These are phyloP conservation scores for Sesamia inferens DNA, from an alignment of 2,888 invertebrate genomes.

Conservation along the genomic window DNA sequence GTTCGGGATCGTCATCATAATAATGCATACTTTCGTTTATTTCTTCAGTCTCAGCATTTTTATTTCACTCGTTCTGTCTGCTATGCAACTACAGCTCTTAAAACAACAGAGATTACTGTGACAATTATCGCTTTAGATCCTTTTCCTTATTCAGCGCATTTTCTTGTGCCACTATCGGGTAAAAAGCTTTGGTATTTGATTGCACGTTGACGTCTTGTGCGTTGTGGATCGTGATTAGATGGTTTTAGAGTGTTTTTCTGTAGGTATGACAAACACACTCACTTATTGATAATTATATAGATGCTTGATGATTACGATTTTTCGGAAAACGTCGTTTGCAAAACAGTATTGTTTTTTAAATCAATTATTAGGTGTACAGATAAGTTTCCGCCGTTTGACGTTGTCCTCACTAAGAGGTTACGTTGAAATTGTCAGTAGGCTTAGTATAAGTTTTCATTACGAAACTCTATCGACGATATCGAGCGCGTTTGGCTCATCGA, in stretches of 20 bases:
- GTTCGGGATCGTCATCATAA: constrained; percentile 85
- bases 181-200: constrained; percentile 43
- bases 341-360: neutral
- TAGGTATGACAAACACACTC: neutral
- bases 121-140: constrained; percentile 38
- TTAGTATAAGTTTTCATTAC: too few relatives aligned
- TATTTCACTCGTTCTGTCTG: constrained; percentile 82
- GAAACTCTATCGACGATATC: too few relatives aligned
- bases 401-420: too few relatives aligned
- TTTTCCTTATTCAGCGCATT: constrained; percentile 41
- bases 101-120: constrained; percentile 68
- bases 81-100: constrained; percentile 73
- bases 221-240: constrained; percentile 29
- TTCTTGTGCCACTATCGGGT: constrained; percentile 18
- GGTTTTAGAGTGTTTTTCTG: neutral
- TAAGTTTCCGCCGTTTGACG: too few relatives aligned
- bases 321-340: neutral
- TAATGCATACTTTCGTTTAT: constrained; percentile 89
- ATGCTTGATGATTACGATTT: neutral
- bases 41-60: constrained; percentile 85
- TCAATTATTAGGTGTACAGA: too few relatives aligned
- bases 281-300: neutral
- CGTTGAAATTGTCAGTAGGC: too few relatives aligned
- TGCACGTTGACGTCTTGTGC: constrained; percentile 19
- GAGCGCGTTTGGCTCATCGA: too few relatives aligned